Conservation (phyloP, 2,888 invertebrate genomes). For the Agrochola circellaris region DNA sequence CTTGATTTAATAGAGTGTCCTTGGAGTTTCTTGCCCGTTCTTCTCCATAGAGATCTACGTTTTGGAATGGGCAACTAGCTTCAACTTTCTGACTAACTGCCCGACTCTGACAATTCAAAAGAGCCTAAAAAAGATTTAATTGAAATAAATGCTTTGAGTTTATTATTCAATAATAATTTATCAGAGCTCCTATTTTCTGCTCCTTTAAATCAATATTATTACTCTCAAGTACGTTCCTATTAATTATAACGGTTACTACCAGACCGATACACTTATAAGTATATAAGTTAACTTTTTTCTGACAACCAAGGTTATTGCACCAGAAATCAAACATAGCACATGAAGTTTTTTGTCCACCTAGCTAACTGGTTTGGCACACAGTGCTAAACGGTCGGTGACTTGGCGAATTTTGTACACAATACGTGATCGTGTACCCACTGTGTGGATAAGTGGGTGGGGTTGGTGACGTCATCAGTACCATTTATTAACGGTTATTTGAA, state of each 20-base stretch:
- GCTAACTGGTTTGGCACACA: constrained; percentile 60
- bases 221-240: not conserved
- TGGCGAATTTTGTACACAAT: constrained; percentile 44
- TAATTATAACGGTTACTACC: constrained; percentile 33
- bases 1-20: too few species aligned
- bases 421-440: constrained; percentile 33
- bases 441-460: constrained; percentile 34
- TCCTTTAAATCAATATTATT: constrained; percentile 3
- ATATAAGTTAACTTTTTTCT: constrained; percentile 22
- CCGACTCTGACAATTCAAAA: too few species aligned
- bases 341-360: constrained; percentile 51
- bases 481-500: constrained; percentile 40
- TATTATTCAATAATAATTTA: not conserved
- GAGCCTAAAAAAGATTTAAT: too few species aligned
- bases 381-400: constrained; percentile 63
- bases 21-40: too few species aligned
- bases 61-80: too few species aligned
- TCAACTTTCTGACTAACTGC: too few species aligned
- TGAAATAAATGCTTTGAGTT: too few species aligned
- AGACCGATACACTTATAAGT: constrained; percentile 19
- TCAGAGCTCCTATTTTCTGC: not conserved
- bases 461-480: constrained; percentile 43
- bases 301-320: constrained; percentile 57
- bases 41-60: too few species aligned
- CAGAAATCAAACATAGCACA: constrained; percentile 49